phyloP scores from a whole-genome alignment of 2,113 vertebrate species.

The Cochlearius cochlearius region DNA sequence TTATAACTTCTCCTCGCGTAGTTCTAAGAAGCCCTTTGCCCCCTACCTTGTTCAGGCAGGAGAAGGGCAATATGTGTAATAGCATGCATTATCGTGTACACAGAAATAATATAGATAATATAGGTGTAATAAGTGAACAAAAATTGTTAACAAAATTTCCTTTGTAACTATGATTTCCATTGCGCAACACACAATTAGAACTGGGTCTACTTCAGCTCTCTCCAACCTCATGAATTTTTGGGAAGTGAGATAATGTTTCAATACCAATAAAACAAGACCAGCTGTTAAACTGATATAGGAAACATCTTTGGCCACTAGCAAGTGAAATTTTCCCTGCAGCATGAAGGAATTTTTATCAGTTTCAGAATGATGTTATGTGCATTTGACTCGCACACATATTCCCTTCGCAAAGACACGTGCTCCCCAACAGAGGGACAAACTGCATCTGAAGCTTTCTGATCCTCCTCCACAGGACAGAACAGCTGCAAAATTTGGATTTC shows the following conservation, averaged over 20 bases:
- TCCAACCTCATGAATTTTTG: neutral
- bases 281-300: neutral
- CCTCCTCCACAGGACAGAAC: neutral
- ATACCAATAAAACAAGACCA: slow-evolving; percentile 3
- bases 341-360: neutral
- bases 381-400: neutral
- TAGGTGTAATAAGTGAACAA: neutral
- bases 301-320: neutral
- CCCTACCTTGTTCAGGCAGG: neutral
- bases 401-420: neutral
- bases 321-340: slow-evolving; percentile 20
- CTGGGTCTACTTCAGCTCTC: neutral
- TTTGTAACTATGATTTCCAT: neutral
- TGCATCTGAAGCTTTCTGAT: slow-evolving; percentile 21
- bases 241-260: neutral
- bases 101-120: rapidly evolving
- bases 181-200: neutral
- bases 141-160: neutral
- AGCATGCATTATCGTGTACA: rapidly evolving
- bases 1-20: neutral
- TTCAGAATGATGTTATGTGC: neutral
- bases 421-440: neutral
- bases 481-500: slow-evolving; percentile 49
- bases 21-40: neutral
- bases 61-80: rapidly evolving